Percentiles rank a stretch among this genome's conserved stretches.
These are phyloP conservation scores for Oxystoma pomonae DNA, from an alignment of 2,888 invertebrate species.

Conservation along the genomic window DNA sequence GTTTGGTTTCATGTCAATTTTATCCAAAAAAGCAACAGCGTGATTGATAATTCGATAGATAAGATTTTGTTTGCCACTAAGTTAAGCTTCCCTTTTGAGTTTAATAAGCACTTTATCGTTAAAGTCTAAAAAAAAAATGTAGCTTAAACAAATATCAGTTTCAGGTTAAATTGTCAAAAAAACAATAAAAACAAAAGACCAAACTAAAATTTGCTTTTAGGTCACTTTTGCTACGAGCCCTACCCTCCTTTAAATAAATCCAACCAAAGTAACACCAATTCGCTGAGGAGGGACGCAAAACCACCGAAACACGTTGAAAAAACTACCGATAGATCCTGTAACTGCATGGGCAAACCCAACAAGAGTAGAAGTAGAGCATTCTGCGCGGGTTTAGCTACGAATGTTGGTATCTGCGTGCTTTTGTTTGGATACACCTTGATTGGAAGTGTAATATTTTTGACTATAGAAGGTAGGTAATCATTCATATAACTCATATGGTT, in stretches of 20 bases:
- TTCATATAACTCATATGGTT: too few relatives aligned
- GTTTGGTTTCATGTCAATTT: too few relatives aligned
- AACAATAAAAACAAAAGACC: too few relatives aligned
- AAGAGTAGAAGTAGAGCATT: constrained; percentile 50
- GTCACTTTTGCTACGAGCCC: constrained; percentile 48
- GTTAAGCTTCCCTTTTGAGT: too few relatives aligned
- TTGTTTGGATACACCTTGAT: constrained; percentile 75
- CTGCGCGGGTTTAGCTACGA: constrained; percentile 71
- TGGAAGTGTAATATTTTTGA: constrained; percentile 76
- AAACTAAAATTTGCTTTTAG: too few relatives aligned
- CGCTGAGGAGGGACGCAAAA: constrained; percentile 42
- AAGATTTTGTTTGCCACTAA: too few relatives aligned
- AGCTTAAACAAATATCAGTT: too few relatives aligned
- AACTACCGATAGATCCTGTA: constrained; percentile 38
- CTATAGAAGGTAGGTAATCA: constrained; percentile 59
- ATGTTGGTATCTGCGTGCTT: constrained; percentile 71
- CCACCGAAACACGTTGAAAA: constrained; percentile 44
- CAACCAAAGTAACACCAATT: constrained; percentile 36
- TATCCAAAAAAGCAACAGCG: too few relatives aligned
- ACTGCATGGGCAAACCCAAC: constrained; percentile 42
- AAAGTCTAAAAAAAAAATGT: too few relatives aligned
- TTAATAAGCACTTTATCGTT: too few relatives aligned
- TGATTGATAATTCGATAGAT: too few relatives aligned
- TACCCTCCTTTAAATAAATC: constrained; percentile 44
- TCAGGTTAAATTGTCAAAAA: too few relatives aligned